These are phyloP conservation scores for Osmerus eperlanus DNA, from an alignment of 2,113 vertebrate species.

Conservation along the genomic window DNA sequence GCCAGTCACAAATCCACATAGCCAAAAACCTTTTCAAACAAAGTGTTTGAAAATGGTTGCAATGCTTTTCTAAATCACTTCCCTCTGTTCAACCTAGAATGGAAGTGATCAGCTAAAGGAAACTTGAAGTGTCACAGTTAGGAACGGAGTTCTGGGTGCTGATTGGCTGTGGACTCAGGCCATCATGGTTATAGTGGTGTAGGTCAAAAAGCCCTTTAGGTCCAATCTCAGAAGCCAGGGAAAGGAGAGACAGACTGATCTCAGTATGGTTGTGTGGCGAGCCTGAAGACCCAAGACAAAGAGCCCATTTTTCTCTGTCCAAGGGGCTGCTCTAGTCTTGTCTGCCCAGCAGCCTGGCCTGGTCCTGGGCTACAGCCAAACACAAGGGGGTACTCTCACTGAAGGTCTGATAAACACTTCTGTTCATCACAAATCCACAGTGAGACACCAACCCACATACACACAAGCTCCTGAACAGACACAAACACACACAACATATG, in stretches of 20 bases:
- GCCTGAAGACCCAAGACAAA: background rate
- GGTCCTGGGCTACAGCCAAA: background rate
- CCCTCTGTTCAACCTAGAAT: no score
- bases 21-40: no score
- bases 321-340: background rate
- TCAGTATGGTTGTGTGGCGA: background rate
- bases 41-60: no score
- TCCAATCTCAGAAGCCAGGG: background rate
- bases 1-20: no score
- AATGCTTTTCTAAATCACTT: no score
- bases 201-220: no score
- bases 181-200: no score
- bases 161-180: no score
- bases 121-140: no score
- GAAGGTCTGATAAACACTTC: background rate
- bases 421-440: background rate
- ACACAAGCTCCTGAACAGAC: slow-evolving; percentile 2
- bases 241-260: background rate
- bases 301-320: background rate
- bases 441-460: background rate
- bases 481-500: background rate
- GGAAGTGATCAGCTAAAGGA: no score
- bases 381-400: background rate
- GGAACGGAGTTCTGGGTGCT: no score
- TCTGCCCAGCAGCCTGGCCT: background rate